These are phyloP conservation scores for Drosophila kuntzei DNA, from an alignment of 2,888 invertebrate species.

Conservation along the genomic window DNA sequence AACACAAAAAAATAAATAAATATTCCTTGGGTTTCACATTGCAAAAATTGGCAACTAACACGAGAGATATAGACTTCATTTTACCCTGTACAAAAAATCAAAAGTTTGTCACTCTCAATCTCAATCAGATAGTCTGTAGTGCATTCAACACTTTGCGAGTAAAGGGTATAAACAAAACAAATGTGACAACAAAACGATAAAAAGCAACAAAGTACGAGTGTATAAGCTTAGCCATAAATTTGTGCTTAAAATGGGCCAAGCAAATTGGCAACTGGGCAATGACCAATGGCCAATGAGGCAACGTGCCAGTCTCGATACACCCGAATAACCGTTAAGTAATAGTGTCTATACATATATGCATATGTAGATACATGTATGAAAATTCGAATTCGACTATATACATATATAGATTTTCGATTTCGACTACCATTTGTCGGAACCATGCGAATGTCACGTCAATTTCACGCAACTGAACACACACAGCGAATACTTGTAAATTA, in stretches of 20 bases:
- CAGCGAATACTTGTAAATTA: conserved; percentile 61
- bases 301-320: conserved; percentile 20
- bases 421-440: conserved; percentile 15
- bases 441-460: conserved; percentile 68
- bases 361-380: not conserved
- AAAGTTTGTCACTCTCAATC: not conserved
- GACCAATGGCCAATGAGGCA: conserved; percentile 4
- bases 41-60: not conserved
- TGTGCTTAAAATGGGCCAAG: conserved; percentile 18
- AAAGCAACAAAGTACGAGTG: not conserved
- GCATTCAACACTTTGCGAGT: not conserved
- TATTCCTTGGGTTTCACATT: not conserved
- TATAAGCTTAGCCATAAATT: not conserved
- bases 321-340: conserved; percentile 40
- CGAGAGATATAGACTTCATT: not conserved
- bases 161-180: not conserved
- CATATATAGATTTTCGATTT: conserved; percentile 25
- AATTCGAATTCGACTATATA: conserved; percentile 1
- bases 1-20: not conserved
- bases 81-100: not conserved
- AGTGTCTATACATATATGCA: conserved; percentile 23
- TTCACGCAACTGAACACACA: conserved; percentile 43
- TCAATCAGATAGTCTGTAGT: not conserved
- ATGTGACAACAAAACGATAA: not conserved
- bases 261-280: conserved; percentile 6